Evolutionary conservation across 2,888 invertebrate genomes (phyloP).

Genomic region (Orthosia cruda): DNA sequence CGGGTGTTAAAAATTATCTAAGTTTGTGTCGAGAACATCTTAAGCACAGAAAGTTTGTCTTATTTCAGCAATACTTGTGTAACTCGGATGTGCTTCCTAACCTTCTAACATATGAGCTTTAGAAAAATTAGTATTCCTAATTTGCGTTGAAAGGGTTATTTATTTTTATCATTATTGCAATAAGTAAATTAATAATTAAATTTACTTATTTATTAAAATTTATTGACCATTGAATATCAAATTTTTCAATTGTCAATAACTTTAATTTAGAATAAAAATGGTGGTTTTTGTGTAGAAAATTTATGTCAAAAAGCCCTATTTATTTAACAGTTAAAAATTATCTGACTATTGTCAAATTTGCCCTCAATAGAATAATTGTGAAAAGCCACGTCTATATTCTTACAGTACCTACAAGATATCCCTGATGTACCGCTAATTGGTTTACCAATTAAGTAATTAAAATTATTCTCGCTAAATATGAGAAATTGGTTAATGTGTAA

Average conservation of each 20-base stretch:
- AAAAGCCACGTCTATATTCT: neutral
- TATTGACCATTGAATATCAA: too few species aligned
- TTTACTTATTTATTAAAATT: too few species aligned
- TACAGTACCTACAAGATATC: neutral
- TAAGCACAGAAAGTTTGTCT: conserved; percentile 46
- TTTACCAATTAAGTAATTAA: conserved; percentile 32
- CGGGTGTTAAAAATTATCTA: conserved; percentile 55
- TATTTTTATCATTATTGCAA: neutral
- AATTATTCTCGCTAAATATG: conserved; percentile 46
- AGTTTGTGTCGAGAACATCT: conserved; percentile 53
- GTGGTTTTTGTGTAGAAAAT: too few species aligned
- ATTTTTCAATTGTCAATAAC: too few species aligned
- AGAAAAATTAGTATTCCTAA: conserved; percentile 1
- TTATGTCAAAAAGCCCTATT: too few species aligned
- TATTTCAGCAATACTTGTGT: conserved; percentile 42
- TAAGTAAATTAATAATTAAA: too few species aligned
- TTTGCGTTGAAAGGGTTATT: neutral
- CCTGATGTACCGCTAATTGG: conserved; percentile 25
- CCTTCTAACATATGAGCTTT: conserved; percentile 8
- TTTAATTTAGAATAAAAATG: too few species aligned
- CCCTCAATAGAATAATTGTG: neutral
- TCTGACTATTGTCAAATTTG: too few species aligned
- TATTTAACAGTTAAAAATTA: too few species aligned
- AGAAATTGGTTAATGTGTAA: conserved; percentile 43
- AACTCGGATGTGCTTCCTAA: conserved; percentile 27